Evolutionary conservation across 2,888 invertebrate species (phyloP).

Genomic region (Hypomecis atomaria): DNA sequence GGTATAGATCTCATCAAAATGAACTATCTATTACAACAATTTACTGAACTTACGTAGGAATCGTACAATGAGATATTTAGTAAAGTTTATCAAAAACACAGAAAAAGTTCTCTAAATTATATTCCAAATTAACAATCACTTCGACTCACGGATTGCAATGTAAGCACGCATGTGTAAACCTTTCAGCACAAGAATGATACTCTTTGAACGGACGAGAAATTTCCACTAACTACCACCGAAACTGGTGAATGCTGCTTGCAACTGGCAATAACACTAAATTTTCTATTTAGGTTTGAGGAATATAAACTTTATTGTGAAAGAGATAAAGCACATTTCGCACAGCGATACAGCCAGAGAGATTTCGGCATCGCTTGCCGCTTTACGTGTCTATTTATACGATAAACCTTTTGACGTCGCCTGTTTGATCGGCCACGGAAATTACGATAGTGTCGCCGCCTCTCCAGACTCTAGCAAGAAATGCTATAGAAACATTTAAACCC

Average conservation of each 20-base stretch:
- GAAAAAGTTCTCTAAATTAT: slow-evolving; percentile 49
- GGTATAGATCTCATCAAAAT: slow-evolving; percentile 7
- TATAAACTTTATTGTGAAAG: slow-evolving; percentile 46
- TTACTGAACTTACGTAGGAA: slow-evolving; percentile 12
- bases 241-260: slow-evolving; percentile 78
- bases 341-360: slow-evolving; percentile 66
- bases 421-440: slow-evolving; percentile 63
- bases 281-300: slow-evolving; percentile 39
- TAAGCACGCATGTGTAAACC: slow-evolving; percentile 80
- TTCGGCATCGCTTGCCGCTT: slow-evolving; percentile 81
- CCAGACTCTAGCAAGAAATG: no score
- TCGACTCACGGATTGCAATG: slow-evolving; percentile 74
- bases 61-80: slow-evolving; percentile 13
- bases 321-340: slow-evolving; percentile 72
- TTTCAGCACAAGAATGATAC: slow-evolving; percentile 66
- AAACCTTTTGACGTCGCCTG: slow-evolving; percentile 60
- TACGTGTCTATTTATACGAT: slow-evolving; percentile 66
- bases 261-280: slow-evolving; percentile 64
- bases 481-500: no score
- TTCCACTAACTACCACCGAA: slow-evolving; percentile 75
- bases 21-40: slow-evolving; percentile 3
- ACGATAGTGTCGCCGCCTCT: no score
- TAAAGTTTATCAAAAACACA: slow-evolving; percentile 61
- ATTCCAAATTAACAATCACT: slow-evolving; percentile 73
- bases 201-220: slow-evolving; percentile 44